Evolutionary conservation across 2,797 vertebrate genomes (phyloP).

Genomic region (Echiichthys vipera): DNA sequence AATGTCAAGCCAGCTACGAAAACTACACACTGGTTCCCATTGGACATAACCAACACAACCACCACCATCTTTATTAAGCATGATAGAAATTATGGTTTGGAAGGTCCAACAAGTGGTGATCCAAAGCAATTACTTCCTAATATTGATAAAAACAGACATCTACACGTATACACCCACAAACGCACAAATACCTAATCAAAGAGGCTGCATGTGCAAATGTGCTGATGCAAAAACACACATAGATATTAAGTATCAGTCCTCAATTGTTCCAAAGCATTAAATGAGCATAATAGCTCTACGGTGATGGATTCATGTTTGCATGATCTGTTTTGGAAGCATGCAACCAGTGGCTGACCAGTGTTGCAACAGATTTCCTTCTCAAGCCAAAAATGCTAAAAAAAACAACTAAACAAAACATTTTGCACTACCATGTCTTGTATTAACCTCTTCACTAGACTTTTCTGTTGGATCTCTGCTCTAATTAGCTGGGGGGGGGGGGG

Average conservation of each 20-base stretch:
- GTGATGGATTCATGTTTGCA: slow-evolving; percentile 3
- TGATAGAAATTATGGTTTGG: slow-evolving; percentile 24
- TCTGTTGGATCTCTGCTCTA: slow-evolving; percentile 31
- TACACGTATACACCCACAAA: neutral
- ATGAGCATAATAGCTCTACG: neutral
- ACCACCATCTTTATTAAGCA: slow-evolving; percentile 23
- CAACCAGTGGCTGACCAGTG: slow-evolving; percentile 36
- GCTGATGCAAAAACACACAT: neutral
- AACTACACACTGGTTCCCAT: slow-evolving; percentile 55
- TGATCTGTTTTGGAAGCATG: slow-evolving; percentile 36
- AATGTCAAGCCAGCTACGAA: slow-evolving; percentile 54
- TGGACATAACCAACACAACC: slow-evolving; percentile 30
- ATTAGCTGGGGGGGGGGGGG: slow-evolving; percentile 50
- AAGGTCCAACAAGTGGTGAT: neutral
- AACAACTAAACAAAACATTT: slow-evolving; percentile 31
- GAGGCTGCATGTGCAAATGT: neutral
- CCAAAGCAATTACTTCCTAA: slow-evolving; percentile 23
- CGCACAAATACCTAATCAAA: neutral
- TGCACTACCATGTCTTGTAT: slow-evolving; percentile 2
- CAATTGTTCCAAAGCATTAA: neutral
- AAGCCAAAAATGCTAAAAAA: slow-evolving; percentile 42
- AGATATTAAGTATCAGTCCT: neutral
- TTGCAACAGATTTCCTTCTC: slow-evolving; percentile 45
- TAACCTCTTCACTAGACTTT: slow-evolving; percentile 33
- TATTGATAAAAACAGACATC: slow-evolving; percentile 18